Base-by-base conservation (phyloP, 2,888 invertebrate species). In the Ochropacha duplaris region DNA sequence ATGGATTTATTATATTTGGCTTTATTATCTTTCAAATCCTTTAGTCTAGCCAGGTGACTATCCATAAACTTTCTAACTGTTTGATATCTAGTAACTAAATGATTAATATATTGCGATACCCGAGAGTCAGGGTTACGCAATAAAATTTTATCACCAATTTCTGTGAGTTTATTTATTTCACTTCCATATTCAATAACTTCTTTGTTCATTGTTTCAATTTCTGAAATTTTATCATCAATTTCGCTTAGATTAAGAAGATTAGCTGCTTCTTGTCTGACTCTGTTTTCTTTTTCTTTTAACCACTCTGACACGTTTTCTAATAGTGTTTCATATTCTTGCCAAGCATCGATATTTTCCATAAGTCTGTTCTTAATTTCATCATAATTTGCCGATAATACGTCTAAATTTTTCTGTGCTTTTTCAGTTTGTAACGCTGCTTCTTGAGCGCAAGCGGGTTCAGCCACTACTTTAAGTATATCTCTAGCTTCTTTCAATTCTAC, bases 81-180 rank as follows among this genome's bases (percentile, higher is more conserved):
- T 79, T 96, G 95, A 81, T 97, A 97, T 67, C 98, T 94, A 12
- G 95, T 94, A 4, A 94, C 94, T 57, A 98, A 90, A 79, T 98
- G 97, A 56, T 94, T 95, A 0, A 97, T 96, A 79, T 96, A 96
- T 78, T 98, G 97, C 1, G 95, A 94, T 14, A 97, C 96, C 50
- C 98, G 94, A 0, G 97, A 96, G 78, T 98, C 98, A 0, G 97
- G 97, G 79, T 96, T 96, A 74, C 96, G 94, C 59, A 95, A 94
- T 31, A 95, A 92, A 49, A 98, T 95, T 66, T 95, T 94, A 56
- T 96, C 95, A 1, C 96, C 96, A 4, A 96, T 92, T 28, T 93
- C 91, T 14, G 94, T 94, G 22, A 98, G 87, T 61, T 95, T 94
- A 34, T 94, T 93, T 22, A 98, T 93, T 75, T 96, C 94, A 1